Percentiles rank a stretch among this genome's conserved stretches.
Conservation (phyloP, 1,140 invertebrate genomes). For the Spodoptera litura region DNA sequence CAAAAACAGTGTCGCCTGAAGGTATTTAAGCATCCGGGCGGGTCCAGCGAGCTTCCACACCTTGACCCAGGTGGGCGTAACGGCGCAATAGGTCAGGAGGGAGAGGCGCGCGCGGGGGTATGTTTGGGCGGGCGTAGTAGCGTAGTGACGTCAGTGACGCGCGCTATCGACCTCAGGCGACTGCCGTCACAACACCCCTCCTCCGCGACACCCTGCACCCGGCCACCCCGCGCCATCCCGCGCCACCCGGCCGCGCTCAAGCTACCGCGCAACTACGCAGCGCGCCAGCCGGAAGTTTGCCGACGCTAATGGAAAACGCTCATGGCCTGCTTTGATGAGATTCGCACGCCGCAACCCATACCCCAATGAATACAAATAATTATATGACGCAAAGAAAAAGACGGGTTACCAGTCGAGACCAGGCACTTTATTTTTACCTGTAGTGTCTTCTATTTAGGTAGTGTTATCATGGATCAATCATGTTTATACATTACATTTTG, state of each 20-base stretch:
- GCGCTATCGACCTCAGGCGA: conserved; percentile 74
- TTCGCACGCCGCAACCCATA: conserved; percentile 47
- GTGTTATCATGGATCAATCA: too few species aligned
- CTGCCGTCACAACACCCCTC: conserved; percentile 79
- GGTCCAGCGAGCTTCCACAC: conserved; percentile 69
- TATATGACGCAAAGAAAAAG: conserved; percentile 33
- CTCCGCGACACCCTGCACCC: conserved; percentile 50
- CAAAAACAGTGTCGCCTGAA: conserved; percentile 24
- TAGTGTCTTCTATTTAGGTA: too few species aligned
- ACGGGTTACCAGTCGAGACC: background rate
- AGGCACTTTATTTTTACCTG: too few species aligned
- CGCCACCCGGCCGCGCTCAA: conserved; percentile 47
- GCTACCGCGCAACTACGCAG: conserved; percentile 54
- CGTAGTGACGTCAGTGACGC: conserved; percentile 81
- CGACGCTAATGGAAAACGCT: conserved; percentile 56
- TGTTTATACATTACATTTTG: too few species aligned
- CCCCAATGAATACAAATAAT: conserved; percentile 46
- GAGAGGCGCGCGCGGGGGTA: conserved; percentile 65
- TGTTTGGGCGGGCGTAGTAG: conserved; percentile 83
- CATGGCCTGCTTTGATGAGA: conserved; percentile 58
- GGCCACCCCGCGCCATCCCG: conserved; percentile 51
- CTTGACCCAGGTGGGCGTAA: conserved; percentile 82
- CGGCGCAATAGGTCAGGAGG: conserved; percentile 81
- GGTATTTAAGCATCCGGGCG: conserved; percentile 38
- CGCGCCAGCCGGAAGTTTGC: conserved; percentile 57